Conservation (phyloP, 1,140 invertebrate genomes). For the Ylistrum balloti region DNA sequence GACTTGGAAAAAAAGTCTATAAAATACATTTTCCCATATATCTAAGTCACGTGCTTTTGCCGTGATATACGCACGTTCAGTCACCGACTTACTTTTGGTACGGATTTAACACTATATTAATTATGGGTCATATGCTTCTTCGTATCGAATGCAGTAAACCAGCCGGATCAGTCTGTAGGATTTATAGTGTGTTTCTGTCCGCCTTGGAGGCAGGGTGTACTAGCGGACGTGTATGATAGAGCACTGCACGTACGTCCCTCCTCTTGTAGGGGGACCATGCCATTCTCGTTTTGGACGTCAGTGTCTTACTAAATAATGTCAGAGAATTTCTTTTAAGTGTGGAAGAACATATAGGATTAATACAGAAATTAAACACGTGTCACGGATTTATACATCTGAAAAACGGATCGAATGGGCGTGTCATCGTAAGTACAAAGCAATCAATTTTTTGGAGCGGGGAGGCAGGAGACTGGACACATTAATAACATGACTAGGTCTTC, state of each 20-base stretch:
- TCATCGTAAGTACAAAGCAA: background rate
- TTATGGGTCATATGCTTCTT: background rate
- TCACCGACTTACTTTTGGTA: background rate
- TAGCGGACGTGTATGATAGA: background rate
- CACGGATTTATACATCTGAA: background rate
- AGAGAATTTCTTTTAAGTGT: conserved; percentile 13
- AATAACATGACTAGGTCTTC: background rate
- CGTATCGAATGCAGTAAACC: background rate
- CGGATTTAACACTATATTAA: background rate
- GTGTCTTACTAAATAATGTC: background rate
- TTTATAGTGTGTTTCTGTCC: background rate
- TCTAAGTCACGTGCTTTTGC: background rate
- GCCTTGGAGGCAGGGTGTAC: background rate
- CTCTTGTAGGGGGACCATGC: background rate
- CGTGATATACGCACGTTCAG: background rate
- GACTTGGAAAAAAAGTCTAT: background rate
- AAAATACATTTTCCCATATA: background rate
- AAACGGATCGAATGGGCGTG: background rate
- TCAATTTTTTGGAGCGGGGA: background rate
- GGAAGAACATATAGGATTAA: conserved; percentile 5
- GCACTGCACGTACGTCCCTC: background rate
- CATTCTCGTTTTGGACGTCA: background rate
- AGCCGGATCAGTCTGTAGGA: background rate
- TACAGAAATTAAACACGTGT: background rate
- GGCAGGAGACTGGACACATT: background rate